A percentile compares a stretch with the other conserved stretches of the same genome.
phyloP scores from a whole-genome alignment of 2,113 vertebrate genomes.

The Thalassarche chlororhynchos region DNA sequence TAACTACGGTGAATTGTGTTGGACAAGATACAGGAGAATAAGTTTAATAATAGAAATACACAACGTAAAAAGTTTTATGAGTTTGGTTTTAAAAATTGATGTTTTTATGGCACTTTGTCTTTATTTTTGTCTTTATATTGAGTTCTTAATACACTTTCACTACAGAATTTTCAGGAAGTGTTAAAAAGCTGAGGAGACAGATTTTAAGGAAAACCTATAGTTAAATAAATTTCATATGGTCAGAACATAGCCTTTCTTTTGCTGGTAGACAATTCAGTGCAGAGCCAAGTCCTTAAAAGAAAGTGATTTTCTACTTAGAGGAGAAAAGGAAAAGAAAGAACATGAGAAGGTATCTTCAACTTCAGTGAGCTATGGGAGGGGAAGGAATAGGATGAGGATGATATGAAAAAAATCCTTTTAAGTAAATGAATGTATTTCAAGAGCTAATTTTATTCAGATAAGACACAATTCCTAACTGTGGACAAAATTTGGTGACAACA shows the following conservation, averaged over 20 bases:
- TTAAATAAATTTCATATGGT: background rate
- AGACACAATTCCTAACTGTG: background rate
- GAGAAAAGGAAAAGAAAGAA: background rate
- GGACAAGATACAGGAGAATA: background rate
- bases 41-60: background rate
- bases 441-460: background rate
- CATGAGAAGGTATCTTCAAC: background rate
- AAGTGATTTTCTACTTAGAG: background rate
- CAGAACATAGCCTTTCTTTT: background rate
- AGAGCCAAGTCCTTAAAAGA: background rate
- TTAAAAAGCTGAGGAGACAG: background rate
- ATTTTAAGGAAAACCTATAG: background rate
- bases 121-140: background rate
- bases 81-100: background rate
- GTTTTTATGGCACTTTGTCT: background rate
- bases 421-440: background rate
- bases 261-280: background rate
- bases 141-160: background rate
- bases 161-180: background rate
- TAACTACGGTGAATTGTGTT: background rate
- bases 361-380: background rate
- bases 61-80: rapidly evolving
- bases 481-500: background rate
- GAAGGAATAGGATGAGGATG: background rate
- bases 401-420: background rate